A percentile compares a stretch with the other conserved stretches of the same genome.
Conservation (phyloP, 2,113 vertebrate genomes). For the Telmatochromis brichardi region DNA sequence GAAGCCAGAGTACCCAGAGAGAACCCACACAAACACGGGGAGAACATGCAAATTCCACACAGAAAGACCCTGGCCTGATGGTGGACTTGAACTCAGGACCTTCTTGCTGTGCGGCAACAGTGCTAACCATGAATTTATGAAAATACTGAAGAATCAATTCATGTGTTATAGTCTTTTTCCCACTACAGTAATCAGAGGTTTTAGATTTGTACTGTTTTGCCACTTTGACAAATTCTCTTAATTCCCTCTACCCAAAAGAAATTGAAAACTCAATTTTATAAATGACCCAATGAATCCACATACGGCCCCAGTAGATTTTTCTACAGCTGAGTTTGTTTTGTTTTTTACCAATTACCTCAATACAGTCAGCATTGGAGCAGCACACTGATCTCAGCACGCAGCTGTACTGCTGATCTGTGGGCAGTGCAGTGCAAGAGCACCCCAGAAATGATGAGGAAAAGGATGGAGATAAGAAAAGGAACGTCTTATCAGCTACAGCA, state of each 20-base stretch:
- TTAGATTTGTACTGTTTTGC: not conserved
- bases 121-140: not conserved
- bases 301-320: not conserved
- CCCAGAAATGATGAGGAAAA: not conserved
- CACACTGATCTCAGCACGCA: not conserved
- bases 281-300: not conserved
- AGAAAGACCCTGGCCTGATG: not conserved
- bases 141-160: not conserved
- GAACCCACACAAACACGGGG: not conserved
- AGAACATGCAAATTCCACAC: not conserved
- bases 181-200: not conserved
- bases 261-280: not conserved
- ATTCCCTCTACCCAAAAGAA: not conserved
- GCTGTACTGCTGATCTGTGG: not conserved
- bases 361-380: not conserved
- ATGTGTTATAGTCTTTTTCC: not conserved
- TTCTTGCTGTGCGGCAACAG: not conserved
- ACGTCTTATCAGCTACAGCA: not conserved
- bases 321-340: not conserved
- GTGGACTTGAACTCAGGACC: not conserved
- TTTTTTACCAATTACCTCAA: not conserved
- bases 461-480: not conserved
- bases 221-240: not conserved
- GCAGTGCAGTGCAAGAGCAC: not conserved
- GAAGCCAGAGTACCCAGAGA: not conserved